A percentile compares a stretch with the other conserved stretches of the same genome.
phyloP scores from a whole-genome alignment of 2,113 vertebrate species.

The Pica pica region DNA sequence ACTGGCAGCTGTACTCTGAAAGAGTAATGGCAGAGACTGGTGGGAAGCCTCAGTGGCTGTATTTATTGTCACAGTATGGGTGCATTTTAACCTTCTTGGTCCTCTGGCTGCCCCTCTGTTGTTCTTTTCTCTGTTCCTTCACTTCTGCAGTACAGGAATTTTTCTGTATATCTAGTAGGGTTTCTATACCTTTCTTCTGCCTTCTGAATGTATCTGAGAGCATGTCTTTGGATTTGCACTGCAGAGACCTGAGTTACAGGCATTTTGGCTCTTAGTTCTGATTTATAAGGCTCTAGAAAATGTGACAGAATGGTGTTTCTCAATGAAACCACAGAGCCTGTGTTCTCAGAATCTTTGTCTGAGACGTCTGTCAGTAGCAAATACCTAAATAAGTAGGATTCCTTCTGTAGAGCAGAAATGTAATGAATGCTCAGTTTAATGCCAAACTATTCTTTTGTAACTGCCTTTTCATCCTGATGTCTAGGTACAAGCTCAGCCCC shows the following conservation, averaged over 20 bases:
- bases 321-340: background rate
- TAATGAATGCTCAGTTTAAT: background rate
- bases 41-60: background rate
- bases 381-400: background rate
- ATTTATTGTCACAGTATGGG: background rate
- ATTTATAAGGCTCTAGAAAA: background rate
- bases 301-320: background rate
- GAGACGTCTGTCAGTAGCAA: background rate
- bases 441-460: background rate
- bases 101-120: background rate
- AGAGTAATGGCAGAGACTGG: background rate
- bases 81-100: background rate
- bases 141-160: background rate
- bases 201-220: background rate
- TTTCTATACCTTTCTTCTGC: background rate
- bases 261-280: background rate
- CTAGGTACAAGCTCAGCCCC: conserved; percentile 81
- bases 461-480: background rate
- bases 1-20: background rate
- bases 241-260: background rate
- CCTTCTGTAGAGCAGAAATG: background rate
- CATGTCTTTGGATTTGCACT: background rate
- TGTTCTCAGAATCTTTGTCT: background rate
- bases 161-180: background rate
- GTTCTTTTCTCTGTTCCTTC: background rate